phyloP scores from a whole-genome alignment of 2,113 vertebrate genomes.

The Eolophus roseicapilla region DNA sequence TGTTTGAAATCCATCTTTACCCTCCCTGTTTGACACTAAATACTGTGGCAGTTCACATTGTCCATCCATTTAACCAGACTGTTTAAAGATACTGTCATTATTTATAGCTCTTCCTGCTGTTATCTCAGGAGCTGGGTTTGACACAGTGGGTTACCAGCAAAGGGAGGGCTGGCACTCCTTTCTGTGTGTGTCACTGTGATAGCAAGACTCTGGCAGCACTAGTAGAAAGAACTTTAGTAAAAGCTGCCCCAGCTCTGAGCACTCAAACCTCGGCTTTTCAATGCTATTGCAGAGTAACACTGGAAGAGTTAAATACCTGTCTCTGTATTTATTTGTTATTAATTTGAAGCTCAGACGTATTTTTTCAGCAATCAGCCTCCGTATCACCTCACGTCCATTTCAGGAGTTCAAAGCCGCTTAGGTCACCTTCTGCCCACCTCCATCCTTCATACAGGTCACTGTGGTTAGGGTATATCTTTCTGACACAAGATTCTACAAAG shows the following conservation, averaged over 20 bases:
- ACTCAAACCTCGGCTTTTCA: not conserved
- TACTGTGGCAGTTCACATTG: not conserved
- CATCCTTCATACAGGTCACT: not conserved
- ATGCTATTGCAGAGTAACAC: not conserved
- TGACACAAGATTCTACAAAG: rapidly evolving
- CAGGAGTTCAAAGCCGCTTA: not conserved
- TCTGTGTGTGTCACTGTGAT: not conserved
- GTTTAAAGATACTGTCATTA: not conserved
- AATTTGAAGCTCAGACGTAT: not conserved
- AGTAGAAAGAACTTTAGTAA: not conserved
- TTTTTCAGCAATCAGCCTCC: not conserved
- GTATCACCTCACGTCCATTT: not conserved
- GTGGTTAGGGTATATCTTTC: not conserved
- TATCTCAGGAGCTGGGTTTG: not conserved
- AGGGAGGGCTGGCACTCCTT: not conserved
- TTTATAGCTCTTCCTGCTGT: not conserved
- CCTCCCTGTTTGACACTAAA: not conserved
- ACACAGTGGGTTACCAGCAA: not conserved
- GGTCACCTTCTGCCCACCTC: not conserved
- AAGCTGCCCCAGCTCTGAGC: not conserved
- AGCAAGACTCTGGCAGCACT: not conserved
- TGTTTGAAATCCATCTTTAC: not conserved
- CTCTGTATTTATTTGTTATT: not conserved
- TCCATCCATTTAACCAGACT: not conserved
- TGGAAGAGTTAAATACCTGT: not conserved